Conservation (phyloP, 2,113 vertebrate species). For the Oryzias curvinotus region DNA sequence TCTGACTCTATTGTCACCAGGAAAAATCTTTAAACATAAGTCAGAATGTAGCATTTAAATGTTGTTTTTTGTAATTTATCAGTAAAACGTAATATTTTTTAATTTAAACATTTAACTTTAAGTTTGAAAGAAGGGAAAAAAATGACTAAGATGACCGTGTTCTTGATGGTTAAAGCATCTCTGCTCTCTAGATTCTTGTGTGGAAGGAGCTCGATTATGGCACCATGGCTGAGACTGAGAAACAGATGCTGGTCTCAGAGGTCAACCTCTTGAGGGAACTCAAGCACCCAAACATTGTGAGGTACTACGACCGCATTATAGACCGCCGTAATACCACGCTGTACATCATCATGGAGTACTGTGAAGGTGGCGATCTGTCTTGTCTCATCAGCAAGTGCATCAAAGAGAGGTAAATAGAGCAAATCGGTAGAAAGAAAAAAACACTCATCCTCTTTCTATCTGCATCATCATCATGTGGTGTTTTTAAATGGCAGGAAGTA, state of each 20-base stretch:
- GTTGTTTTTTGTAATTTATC: no score
- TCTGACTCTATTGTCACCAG: no score
- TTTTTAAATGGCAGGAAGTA: conserved; percentile 77
- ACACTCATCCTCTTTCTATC: not conserved
- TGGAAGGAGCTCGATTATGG: conserved; percentile 98
- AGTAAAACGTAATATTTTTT: no score
- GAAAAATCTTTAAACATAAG: no score
- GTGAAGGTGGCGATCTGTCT: conserved; percentile 92
- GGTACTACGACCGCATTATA: conserved; percentile 93
- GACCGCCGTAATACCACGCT: conserved; percentile 87
- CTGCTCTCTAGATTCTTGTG: conserved; percentile 82
- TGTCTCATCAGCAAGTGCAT: conserved; percentile 84
- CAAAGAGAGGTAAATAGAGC: conserved; percentile 80
- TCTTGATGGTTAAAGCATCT: not conserved
- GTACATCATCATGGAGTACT: conserved; percentile 98
- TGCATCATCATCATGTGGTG: not conserved
- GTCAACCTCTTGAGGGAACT: conserved; percentile 94
- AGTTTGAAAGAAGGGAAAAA: no score
- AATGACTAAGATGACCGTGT: no score
- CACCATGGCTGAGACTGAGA: conserved; percentile 90
- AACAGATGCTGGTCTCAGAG: conserved; percentile 97
- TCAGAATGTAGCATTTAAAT: no score
- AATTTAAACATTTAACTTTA: no score
- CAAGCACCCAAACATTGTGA: conserved; percentile 92
- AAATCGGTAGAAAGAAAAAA: no score